Evolutionary conservation across 2,888 invertebrate genomes (phyloP).

Genomic region (Microctonus hyperodae): DNA sequence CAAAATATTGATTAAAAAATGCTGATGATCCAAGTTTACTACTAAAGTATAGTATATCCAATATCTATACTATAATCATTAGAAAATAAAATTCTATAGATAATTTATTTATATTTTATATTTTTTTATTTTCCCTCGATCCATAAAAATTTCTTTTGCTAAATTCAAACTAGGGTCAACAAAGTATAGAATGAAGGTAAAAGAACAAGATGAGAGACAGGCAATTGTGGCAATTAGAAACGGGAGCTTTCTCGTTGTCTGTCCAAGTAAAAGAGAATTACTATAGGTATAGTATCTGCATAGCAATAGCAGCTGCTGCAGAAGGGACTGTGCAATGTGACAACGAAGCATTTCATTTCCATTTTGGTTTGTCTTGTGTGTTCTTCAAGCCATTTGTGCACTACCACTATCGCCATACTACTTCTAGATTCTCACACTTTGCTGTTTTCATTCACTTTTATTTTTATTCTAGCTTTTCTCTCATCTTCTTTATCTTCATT

Average conservation of each 20-base stretch:
- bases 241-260: background rate
- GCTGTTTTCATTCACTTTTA: conserved; percentile 15
- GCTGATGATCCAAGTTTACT: too few relatives aligned
- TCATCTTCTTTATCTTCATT: background rate
- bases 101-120: too few relatives aligned
- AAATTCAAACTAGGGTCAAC: too few relatives aligned
- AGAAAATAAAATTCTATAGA: too few relatives aligned
- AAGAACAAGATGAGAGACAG: background rate
- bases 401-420: background rate
- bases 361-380: conserved; percentile 8
- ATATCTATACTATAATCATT: too few relatives aligned
- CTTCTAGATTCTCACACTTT: background rate
- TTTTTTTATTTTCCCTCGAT: too few relatives aligned
- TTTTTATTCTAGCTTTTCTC: background rate
- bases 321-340: background rate
- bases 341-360: conserved; percentile 14
- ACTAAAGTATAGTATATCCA: too few relatives aligned
- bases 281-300: background rate
- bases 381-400: background rate
- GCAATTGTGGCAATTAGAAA: background rate
- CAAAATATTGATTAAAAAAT: too few relatives aligned
- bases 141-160: too few relatives aligned
- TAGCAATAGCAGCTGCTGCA: background rate
- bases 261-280: background rate
- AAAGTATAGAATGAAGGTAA: background rate